Conservation (phyloP, 2,797 vertebrate species). For the Dermochelys coriacea region DNA sequence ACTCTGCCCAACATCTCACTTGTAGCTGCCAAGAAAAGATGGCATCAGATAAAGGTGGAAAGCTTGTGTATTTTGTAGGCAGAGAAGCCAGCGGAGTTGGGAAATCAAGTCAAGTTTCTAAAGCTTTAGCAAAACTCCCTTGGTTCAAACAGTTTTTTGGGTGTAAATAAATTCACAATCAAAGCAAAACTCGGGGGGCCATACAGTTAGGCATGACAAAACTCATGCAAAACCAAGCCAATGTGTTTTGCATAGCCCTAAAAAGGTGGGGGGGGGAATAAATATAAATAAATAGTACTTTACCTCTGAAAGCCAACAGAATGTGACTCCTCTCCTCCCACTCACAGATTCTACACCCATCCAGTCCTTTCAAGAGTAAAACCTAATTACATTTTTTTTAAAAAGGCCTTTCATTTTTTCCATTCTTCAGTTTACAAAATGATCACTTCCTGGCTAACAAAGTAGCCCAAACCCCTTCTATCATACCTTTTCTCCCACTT, state of each 20-base stretch:
- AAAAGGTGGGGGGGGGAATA: neutral
- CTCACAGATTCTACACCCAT: neutral
- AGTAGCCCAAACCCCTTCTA: neutral
- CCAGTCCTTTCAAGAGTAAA: neutral
- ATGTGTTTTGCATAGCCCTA: neutral
- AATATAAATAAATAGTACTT: neutral
- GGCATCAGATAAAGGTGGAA: neutral
- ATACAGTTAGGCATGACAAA: neutral
- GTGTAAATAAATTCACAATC: fast-evolving
- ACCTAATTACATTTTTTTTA: neutral
- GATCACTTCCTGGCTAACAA: neutral
- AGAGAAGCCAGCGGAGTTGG: neutral
- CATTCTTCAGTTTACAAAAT: neutral
- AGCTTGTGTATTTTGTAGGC: neutral
- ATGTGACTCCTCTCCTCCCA: neutral
- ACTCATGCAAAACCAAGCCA: neutral
- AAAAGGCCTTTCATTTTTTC: neutral
- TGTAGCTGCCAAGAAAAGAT: neutral
- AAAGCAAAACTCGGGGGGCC: neutral
- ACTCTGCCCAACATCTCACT: neutral
- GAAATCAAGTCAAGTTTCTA: neutral
- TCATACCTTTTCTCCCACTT: neutral
- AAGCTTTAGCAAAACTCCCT: neutral
- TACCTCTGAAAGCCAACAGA: neutral
- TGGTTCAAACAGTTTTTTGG: neutral